Percentiles rank a stretch among this genome's conserved stretches.
Evolutionary conservation across 2,113 vertebrate species (phyloP).

Genomic region (Pao palembangensis): DNA sequence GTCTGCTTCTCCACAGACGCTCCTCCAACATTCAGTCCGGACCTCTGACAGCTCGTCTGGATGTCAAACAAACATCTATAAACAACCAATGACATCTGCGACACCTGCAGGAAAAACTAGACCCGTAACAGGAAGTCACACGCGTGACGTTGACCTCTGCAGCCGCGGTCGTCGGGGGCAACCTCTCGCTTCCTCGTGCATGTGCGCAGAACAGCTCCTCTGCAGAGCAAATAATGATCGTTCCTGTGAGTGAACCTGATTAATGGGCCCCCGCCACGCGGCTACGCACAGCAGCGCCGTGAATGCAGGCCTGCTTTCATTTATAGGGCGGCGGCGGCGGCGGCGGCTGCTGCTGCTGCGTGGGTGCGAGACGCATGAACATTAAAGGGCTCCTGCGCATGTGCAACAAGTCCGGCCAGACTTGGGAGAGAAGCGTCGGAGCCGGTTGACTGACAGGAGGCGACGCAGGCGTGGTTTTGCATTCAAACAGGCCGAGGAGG

Average conservation of each 20-base stretch:
- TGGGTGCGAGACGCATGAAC: too few relatives aligned
- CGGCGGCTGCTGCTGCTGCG: background rate
- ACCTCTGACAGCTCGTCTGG: background rate
- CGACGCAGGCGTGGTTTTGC: too few relatives aligned
- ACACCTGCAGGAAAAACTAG: constrained; percentile 9
- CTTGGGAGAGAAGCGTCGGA: too few relatives aligned
- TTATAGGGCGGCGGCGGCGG: constrained; percentile 18
- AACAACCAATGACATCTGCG: constrained; percentile 35
- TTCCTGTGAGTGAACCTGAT: constrained; percentile 50
- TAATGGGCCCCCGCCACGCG: constrained; percentile 30
- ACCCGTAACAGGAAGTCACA: too few relatives aligned
- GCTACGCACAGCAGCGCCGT: background rate
- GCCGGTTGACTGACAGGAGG: too few relatives aligned
- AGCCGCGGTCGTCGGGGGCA: too few relatives aligned
- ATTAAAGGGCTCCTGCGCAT: too few relatives aligned
- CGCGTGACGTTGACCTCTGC: too few relatives aligned
- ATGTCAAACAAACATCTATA: constrained; percentile 12
- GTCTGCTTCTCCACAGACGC: constrained; percentile 1
- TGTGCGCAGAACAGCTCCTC: constrained; percentile 16
- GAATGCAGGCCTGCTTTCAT: constrained; percentile 17
- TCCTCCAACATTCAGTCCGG: background rate
- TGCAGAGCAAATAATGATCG: constrained; percentile 48
- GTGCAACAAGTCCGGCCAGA: too few relatives aligned
- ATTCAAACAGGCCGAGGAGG: too few relatives aligned
- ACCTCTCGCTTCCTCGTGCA: constrained; percentile 32